phyloP scores from a whole-genome alignment of 2,113 vertebrate genomes.

The Corvus hawaiiensis region DNA sequence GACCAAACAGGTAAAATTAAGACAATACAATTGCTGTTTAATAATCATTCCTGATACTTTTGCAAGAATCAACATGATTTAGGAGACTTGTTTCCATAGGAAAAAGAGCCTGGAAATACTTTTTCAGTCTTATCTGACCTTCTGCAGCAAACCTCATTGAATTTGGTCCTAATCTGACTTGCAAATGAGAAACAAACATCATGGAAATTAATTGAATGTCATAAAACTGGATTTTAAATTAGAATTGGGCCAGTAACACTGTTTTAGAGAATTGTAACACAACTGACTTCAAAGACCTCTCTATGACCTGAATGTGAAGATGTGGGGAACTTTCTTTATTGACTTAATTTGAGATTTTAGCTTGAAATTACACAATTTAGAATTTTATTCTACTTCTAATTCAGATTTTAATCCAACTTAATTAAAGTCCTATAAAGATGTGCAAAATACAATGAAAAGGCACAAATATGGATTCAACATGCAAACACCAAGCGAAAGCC shows the following conservation, averaged over 20 bases:
- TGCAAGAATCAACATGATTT: neutral
- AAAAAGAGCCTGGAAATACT: neutral
- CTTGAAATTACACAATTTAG: neutral
- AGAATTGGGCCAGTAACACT: neutral
- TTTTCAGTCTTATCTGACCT: conserved; percentile 24
- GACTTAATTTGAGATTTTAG: neutral
- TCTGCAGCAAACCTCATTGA: neutral
- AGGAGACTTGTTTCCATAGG: neutral
- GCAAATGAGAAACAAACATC: neutral
- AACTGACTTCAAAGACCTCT: neutral
- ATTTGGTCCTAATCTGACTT: neutral
- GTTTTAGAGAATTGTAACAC: neutral
- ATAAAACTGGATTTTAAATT: conserved; percentile 24
- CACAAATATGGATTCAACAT: neutral
- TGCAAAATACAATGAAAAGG: neutral
- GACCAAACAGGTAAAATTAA: neutral
- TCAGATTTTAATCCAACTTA: neutral
- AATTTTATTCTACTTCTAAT: neutral
- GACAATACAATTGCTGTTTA: neutral
- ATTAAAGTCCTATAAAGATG: neutral
- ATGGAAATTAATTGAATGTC: conserved; percentile 29
- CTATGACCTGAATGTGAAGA: neutral
- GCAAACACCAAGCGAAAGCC: neutral
- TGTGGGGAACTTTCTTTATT: neutral
- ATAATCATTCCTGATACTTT: neutral